These are phyloP conservation scores for Nycticryphes semicollaris DNA, from an alignment of 2,113 vertebrate genomes.

Conservation along the genomic window DNA sequence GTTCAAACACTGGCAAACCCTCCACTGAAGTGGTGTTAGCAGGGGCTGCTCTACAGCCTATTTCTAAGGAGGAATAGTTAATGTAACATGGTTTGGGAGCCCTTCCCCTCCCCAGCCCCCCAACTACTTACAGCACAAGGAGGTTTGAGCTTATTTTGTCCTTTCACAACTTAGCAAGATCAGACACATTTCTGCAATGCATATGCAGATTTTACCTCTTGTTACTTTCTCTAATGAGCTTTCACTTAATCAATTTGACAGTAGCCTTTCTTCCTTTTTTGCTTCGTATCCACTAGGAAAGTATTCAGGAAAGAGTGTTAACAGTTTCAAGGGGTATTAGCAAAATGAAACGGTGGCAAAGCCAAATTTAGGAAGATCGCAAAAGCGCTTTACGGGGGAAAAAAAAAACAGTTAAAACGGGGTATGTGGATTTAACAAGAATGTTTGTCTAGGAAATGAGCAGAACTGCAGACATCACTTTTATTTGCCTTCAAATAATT, in stretches of 20 bases:
- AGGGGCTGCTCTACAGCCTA: background rate
- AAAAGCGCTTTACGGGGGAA: background rate
- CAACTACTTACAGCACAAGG: constrained; percentile 68
- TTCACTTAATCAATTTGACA: constrained; percentile 85
- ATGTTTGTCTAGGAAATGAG: constrained; percentile 38
- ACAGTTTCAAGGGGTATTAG: constrained; percentile 73
- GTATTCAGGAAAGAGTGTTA: constrained; percentile 74
- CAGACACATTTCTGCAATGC: constrained; percentile 81
- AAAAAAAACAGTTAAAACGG: constrained; percentile 1
- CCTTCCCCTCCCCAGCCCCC: constrained; percentile 58
- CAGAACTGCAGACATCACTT: background rate
- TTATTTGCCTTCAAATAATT: background rate
- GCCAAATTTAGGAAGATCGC: constrained; percentile 40
- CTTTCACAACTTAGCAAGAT: constrained; percentile 77
- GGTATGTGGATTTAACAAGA: constrained; percentile 22
- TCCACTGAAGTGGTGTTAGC: constrained; percentile 36
- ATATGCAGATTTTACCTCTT: constrained; percentile 83
- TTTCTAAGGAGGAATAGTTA: constrained; percentile 51
- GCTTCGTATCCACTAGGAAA: constrained; percentile 72
- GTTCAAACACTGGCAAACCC: constrained; percentile 43
- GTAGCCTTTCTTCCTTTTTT: constrained; percentile 76
- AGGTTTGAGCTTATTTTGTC: constrained; percentile 74
- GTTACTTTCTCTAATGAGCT: constrained; percentile 82
- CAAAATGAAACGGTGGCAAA: constrained; percentile 51
- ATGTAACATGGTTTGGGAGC: constrained; percentile 26